phyloP scores from a whole-genome alignment of 2,113 vertebrate species.

The Rostratula benghalensis region DNA sequence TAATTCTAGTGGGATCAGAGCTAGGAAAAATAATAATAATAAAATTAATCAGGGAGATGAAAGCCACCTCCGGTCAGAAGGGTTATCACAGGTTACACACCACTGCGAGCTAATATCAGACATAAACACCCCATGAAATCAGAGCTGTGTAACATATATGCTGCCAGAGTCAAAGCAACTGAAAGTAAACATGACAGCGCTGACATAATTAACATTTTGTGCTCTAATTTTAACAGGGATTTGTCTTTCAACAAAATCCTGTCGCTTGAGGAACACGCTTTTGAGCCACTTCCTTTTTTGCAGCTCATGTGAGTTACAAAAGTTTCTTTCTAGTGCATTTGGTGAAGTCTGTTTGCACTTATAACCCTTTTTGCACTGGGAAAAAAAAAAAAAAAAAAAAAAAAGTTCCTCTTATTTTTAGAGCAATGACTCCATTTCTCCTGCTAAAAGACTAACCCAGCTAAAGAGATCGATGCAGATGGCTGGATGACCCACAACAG shows the following conservation, averaged over 20 bases:
- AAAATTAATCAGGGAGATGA: neutral
- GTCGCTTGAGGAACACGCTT: constrained; percentile 29
- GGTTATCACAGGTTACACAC: neutral
- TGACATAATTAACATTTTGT: neutral
- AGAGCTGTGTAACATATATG: neutral
- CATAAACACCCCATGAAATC: neutral
- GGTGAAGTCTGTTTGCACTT: neutral
- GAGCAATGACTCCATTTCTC: neutral
- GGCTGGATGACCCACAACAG: neutral
- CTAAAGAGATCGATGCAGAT: neutral
- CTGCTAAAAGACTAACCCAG: neutral
- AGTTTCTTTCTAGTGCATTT: neutral
- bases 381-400: neutral
- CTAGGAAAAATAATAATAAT: neutral
- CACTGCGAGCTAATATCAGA: neutral
- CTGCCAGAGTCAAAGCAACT: neutral
- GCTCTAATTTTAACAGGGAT: constrained; percentile 58
- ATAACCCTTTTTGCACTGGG: neutral
- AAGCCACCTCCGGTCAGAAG: neutral
- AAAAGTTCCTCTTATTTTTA: neutral
- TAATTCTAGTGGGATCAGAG: neutral
- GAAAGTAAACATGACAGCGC: neutral
- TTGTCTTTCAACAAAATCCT: constrained; percentile 62
- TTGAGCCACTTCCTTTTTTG: constrained; percentile 61
- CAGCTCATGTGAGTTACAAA: constrained; percentile 52